Evolutionary conservation across 2,797 vertebrate species (phyloP).

Genomic region (Amblyopsis hoosieri): DNA sequence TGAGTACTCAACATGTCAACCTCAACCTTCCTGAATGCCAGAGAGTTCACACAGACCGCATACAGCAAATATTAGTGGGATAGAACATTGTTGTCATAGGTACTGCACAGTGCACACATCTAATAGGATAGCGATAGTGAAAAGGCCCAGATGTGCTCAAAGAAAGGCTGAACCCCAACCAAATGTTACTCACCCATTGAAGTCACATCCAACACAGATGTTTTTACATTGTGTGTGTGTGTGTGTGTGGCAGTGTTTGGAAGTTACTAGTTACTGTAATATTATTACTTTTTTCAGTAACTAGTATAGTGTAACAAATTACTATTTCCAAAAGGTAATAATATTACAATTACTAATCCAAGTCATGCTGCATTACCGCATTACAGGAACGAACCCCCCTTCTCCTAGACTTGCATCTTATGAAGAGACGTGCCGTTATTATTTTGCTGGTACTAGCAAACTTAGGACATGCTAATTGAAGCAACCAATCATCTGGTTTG

Average conservation of each 20-base stretch:
- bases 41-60: slow-evolving; percentile 62
- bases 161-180: slow-evolving; percentile 55
- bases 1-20: slow-evolving; percentile 30
- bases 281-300: too few relatives aligned
- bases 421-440: too few relatives aligned
- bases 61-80: slow-evolving; percentile 50
- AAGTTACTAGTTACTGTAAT: too few relatives aligned
- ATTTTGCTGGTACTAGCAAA: too few relatives aligned
- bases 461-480: too few relatives aligned
- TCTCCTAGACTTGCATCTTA: too few relatives aligned
- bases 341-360: too few relatives aligned
- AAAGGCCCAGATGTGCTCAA: slow-evolving; percentile 72
- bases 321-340: too few relatives aligned
- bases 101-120: slow-evolving; percentile 47
- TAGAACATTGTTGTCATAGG: slow-evolving; percentile 59
- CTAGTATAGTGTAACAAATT: too few relatives aligned
- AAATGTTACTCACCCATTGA: slow-evolving; percentile 73
- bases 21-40: slow-evolving; percentile 30
- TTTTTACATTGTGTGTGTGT: slow-evolving; percentile 55
- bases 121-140: slow-evolving; percentile 33
- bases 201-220: slow-evolving; percentile 73
- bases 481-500: too few relatives aligned
- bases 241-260: slow-evolving; percentile 12
- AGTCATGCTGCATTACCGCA: too few relatives aligned
- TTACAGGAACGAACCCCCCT: too few relatives aligned